Conservation (phyloP, 2,113 vertebrate genomes). For the Misgurnus mizolepis region DNA sequence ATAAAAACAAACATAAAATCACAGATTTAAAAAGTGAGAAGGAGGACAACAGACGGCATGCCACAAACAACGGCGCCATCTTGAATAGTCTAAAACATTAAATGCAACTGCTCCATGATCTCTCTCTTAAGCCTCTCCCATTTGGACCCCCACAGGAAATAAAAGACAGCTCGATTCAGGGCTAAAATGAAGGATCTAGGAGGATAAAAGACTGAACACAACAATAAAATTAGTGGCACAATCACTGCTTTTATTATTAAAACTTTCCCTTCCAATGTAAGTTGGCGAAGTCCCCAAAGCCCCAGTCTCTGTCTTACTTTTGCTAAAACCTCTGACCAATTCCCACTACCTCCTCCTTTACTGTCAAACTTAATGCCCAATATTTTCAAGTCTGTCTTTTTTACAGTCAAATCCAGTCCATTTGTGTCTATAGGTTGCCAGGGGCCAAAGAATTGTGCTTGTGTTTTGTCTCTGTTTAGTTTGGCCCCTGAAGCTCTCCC, state of each 20-base stretch:
- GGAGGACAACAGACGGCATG: no score
- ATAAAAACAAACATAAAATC: no score
- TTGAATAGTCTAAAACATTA: no score
- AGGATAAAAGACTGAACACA: slow-evolving; percentile 32
- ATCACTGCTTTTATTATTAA: slow-evolving; percentile 44
- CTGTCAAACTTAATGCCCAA: no score
- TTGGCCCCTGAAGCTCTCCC: neutral
- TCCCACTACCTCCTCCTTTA: no score
- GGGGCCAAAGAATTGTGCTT: neutral
- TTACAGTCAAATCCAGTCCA: no score
- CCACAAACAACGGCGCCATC: no score
- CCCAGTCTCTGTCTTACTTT: neutral
- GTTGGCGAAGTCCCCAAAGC: slow-evolving; percentile 21
- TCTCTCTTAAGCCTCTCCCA: slow-evolving; percentile 14
- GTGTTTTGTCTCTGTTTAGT: neutral
- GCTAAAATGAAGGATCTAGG: neutral
- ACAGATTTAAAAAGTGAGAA: no score
- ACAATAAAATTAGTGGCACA: slow-evolving; percentile 25
- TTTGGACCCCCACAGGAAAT: slow-evolving; percentile 45
- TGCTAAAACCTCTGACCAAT: neutral
- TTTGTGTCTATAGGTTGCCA: no score
- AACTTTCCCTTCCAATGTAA: slow-evolving; percentile 34
- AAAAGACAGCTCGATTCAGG: neutral
- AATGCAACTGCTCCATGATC: no score
- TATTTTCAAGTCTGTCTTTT: no score